Percentiles rank a stretch among this genome's conserved stretches.
phyloP scores from a whole-genome alignment of 2,888 invertebrate species.

The Pollenia angustigena region DNA sequence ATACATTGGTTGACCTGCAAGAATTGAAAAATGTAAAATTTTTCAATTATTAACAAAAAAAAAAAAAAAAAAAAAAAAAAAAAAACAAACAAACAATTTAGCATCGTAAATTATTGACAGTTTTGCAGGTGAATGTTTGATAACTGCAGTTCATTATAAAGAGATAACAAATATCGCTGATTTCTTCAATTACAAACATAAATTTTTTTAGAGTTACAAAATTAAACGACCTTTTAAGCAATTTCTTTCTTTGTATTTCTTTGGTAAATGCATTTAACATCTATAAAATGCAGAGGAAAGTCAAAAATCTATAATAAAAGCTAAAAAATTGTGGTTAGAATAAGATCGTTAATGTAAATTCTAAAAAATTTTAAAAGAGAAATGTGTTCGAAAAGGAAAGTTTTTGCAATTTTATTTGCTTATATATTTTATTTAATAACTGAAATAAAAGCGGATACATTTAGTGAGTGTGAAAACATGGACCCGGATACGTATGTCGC shows the following conservation, averaged over 20 bases:
- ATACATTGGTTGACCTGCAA: no score
- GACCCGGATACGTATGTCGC: slow-evolving; percentile 77
- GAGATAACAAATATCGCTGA: not conserved
- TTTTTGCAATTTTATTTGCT: not conserved
- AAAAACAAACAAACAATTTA: no score
- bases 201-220: no score
- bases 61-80: no score
- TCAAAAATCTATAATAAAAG: no score
- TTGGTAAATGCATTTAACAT: no score
- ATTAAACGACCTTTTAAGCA: no score
- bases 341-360: not conserved
- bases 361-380: not conserved
- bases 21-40: no score
- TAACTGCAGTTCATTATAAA: not conserved
- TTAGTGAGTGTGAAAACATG: slow-evolving; percentile 77
- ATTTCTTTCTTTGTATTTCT: no score
- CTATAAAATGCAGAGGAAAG: no score
- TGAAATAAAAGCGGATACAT: slow-evolving; percentile 72
- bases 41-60: no score
- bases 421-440: not conserved
- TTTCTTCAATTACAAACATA: not conserved
- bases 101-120: not conserved
- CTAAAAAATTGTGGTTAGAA: not conserved
- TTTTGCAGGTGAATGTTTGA: slow-evolving; percentile 14
- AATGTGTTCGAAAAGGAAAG: slow-evolving; percentile 9